phyloP scores from a whole-genome alignment of 2,113 vertebrate genomes.

The Hemibagrus wyckioides region DNA sequence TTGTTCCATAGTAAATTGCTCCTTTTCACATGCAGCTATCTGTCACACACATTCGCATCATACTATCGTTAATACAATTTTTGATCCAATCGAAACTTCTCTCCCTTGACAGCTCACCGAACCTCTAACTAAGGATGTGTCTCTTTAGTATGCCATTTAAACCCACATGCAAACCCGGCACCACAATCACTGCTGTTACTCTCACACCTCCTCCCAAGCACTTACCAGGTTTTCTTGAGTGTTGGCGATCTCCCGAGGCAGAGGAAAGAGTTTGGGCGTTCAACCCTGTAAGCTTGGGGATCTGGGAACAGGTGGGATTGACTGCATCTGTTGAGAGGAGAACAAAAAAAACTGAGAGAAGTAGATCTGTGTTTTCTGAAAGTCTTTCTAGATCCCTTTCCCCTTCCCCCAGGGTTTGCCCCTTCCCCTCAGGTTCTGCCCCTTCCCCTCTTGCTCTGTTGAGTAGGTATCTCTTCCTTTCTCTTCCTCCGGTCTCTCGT shows the following conservation, averaged over 20 bases:
- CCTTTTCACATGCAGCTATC: background rate
- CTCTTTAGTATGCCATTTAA: background rate
- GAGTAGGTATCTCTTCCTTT: conserved; percentile 30
- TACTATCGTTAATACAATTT: background rate
- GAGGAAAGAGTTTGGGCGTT: conserved; percentile 72
- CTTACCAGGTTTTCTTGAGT: conserved; percentile 81
- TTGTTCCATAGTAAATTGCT: background rate
- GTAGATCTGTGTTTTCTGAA: conserved; percentile 59
- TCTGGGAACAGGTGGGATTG: conserved; percentile 81
- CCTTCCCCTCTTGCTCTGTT: conserved; percentile 20
- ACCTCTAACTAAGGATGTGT: background rate
- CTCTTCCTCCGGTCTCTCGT: conserved; percentile 13
- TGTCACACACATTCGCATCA: background rate
- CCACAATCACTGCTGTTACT: conserved; percentile 8
- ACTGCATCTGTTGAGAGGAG: conserved; percentile 79
- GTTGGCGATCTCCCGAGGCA: conserved; percentile 72
- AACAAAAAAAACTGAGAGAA: conserved; percentile 70
- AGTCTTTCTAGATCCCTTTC: conserved; percentile 49
- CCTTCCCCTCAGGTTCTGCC: background rate
- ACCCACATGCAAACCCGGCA: conserved; percentile 26
- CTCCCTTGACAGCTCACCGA: background rate
- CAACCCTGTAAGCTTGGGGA: conserved; percentile 76
- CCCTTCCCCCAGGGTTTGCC: conserved; percentile 14
- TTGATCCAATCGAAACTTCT: background rate
- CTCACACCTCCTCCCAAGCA: conserved; percentile 55